Evolutionary conservation across 2,113 vertebrate genomes (phyloP), one percentile per base, ranked within the genome.

Genomic region (Thunnus maccoyii): DNA sequence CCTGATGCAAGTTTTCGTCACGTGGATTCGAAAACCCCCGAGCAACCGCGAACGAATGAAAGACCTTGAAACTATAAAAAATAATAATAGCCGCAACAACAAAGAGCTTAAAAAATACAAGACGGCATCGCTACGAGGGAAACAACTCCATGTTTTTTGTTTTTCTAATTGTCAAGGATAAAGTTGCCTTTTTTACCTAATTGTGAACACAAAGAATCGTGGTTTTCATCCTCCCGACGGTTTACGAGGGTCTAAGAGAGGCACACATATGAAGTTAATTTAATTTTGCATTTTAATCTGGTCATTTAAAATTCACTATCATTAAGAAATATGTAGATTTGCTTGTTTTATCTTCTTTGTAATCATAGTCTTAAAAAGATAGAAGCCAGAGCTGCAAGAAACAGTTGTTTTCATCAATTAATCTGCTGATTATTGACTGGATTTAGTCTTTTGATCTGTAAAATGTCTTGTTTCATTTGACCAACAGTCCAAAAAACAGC

Each of bases 51-150:
- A 70, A 68, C 36, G 52, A 66, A 62, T 44, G 4, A 56, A n/a
- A 57, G 77, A 79, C 84, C 74, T 87, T 82, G 71, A 62, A 41
- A 62, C 50, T 63, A 13, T 25, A 4, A 50, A 48, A 69, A 83
- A 81, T 61, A 76, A 75, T 36, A 11, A 61, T 83, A 74, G 76
- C 51, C 51, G 50, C 58, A 56, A 62, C 44, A 68, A 76, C 54
- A 80, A 80, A 76, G 69, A 63, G 36, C 63, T 67, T 20, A 54
- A 84, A 74, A 52, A 22, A 22, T 1, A 75, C 62, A 70, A 75
- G 46, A 72, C 48, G 0, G 65, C 48, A 8, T 18, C 17, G 17
- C 55, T 51, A 14, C 51, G 16, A 11, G 51, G 57, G 69, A 56
- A 80, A 30, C 18, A n/a, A 71, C 8, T 5, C 10, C 36, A 47